phyloP scores from a whole-genome alignment of 2,113 vertebrate species.

The Bambusicola thoracicus region DNA sequence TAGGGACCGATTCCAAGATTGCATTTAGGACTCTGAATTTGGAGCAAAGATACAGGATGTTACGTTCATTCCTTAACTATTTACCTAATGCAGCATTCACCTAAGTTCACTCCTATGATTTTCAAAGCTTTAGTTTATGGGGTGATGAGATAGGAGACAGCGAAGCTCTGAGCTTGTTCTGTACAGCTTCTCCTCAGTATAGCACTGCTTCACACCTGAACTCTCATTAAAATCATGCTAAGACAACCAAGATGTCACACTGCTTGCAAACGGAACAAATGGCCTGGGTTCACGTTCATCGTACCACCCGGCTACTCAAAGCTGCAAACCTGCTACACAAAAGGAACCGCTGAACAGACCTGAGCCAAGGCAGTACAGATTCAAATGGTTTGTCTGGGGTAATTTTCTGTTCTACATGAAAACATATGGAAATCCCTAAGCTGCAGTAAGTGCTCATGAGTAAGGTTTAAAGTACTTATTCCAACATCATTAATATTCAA shows the following conservation, averaged over 20 bases:
- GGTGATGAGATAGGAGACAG: slow-evolving; percentile 35
- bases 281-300: neutral
- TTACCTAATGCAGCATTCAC: slow-evolving; percentile 36
- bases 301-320: neutral
- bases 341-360: slow-evolving; percentile 43
- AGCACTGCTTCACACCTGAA: neutral
- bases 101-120: slow-evolving; percentile 27
- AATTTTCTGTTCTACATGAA: slow-evolving; percentile 35
- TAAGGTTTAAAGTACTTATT: slow-evolving; percentile 69
- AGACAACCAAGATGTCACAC: neutral
- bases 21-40: slow-evolving; percentile 46
- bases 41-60: slow-evolving; percentile 12
- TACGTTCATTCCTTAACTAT: slow-evolving; percentile 1
- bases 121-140: neutral
- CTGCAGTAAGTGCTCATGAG: slow-evolving; percentile 74
- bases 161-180: slow-evolving; percentile 26
- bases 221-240: neutral
- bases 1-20: slow-evolving; percentile 11
- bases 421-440: slow-evolving; percentile 28
- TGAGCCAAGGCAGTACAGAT: slow-evolving; percentile 27
- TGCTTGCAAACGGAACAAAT: neutral
- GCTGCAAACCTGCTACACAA: slow-evolving; percentile 39
- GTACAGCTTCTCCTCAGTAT: neutral
- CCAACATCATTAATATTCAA: slow-evolving; percentile 64
- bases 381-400: neutral